Evolutionary conservation across 2,888 invertebrate species (phyloP), one percentile per base, ranked within the genome.

Genomic region (Ditula angustiorana): DNA sequence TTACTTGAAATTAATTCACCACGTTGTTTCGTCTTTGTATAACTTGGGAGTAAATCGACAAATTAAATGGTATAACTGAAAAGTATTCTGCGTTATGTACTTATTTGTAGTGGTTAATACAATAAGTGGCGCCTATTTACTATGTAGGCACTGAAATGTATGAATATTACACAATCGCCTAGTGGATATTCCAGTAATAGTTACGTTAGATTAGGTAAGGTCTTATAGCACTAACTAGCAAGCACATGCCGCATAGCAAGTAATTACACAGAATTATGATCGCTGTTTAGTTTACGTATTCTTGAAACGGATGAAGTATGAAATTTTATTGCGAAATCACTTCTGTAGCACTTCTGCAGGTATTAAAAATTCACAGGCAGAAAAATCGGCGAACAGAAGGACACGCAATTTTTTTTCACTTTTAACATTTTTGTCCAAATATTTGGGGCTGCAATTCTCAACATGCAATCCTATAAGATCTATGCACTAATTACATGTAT

Each of bases 131-230:
- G 35, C 35, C 35, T 35, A 53, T 23, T 52, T 52, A 37, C 53
- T 53, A 61, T 61, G 53, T 30, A 60, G 37, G 11, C 33, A 30
- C 61, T 61, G 61, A 26, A 52, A 23, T 28, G 26, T 50, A 67
- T 70, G 73, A 67, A 63, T 70, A 65, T 67, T 69, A 72, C 68
- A 71, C 67, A 69, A 69, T 66, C 63, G 76, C 78, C 80, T 64
- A 60, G 64, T 63, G 50, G 63, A 63, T 63, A 63, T 71, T 74
- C 73, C 74, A 77, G 76, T 80, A 78, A 73, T 65, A 71, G 76
- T 87, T 85, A 83, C 85, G 82, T 80, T 76, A 73, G 67, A 79
- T 87, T 86, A 85, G 83, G 79, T 87, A 88, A 88, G 81, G 78
- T 74, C 70, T 77, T 73, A 81, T 86, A 85, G 81, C 82, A 81